Percentiles rank a stretch among this genome's conserved stretches.
phyloP scores from a whole-genome alignment of 2,888 invertebrate species.

The Notodonta dromedarius region DNA sequence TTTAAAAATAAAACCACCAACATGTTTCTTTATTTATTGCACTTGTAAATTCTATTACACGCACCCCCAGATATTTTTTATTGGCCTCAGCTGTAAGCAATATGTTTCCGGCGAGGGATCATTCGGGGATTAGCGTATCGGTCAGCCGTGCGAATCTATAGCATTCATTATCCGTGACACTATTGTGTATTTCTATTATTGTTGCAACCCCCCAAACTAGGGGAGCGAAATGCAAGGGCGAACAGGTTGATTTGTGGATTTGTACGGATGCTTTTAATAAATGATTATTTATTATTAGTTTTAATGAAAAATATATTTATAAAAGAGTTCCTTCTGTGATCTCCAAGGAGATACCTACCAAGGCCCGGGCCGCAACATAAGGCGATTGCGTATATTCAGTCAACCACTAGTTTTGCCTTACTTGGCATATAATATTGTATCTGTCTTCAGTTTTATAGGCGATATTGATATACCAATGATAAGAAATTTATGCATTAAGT shows the following conservation, averaged over 20 bases:
- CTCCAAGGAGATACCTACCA: too few relatives aligned
- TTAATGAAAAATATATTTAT: neutral
- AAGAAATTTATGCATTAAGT: too few relatives aligned
- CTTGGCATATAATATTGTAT: too few relatives aligned
- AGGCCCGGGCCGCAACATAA: too few relatives aligned
- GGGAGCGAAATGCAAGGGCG: slow-evolving; percentile 7
- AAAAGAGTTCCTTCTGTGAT: too few relatives aligned
- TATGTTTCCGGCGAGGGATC: slow-evolving; percentile 67
- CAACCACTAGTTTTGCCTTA: too few relatives aligned
- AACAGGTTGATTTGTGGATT: slow-evolving; percentile 17
- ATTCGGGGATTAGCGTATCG: slow-evolving; percentile 65
- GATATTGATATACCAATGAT: too few relatives aligned
- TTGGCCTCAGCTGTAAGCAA: slow-evolving; percentile 65
- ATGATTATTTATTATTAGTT: slow-evolving; percentile 24
- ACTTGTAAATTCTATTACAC: slow-evolving; percentile 33
- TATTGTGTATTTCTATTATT: slow-evolving; percentile 57
- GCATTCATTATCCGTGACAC: slow-evolving; percentile 63
- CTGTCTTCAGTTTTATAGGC: too few relatives aligned
- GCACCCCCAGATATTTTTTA: slow-evolving; percentile 43
- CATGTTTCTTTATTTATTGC: slow-evolving; percentile 40
- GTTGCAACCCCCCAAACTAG: slow-evolving; percentile 40
- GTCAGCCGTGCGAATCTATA: slow-evolving; percentile 69
- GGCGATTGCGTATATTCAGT: too few relatives aligned
- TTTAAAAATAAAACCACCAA: slow-evolving; percentile 10
- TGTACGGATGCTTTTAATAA: slow-evolving; percentile 3